These are phyloP conservation scores for Colistium nudipinnis DNA, from an alignment of 2,113 vertebrate genomes.

Conservation along the genomic window DNA sequence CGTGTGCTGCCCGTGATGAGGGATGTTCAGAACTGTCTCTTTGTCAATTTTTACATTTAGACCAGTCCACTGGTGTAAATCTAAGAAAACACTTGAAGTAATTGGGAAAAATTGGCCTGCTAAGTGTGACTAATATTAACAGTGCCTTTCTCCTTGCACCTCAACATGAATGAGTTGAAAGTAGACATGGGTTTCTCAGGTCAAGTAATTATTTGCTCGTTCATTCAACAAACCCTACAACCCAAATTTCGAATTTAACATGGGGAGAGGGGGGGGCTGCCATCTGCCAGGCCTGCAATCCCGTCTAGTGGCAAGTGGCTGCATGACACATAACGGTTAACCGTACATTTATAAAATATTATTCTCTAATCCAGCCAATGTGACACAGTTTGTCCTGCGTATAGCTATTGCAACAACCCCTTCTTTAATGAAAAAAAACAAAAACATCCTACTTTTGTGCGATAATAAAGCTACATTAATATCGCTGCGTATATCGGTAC, in stretches of 20 bases:
- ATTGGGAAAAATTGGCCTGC: background rate
- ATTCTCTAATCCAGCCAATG: too few relatives aligned
- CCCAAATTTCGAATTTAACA: too few relatives aligned
- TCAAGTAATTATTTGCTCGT: background rate
- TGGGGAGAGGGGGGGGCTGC: too few relatives aligned
- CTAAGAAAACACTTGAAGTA: background rate
- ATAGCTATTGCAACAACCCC: constrained; percentile 9
- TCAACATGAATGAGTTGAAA: background rate
- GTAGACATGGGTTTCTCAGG: too few relatives aligned
- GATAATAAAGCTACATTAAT: background rate
- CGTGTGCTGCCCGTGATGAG: constrained; percentile 36
- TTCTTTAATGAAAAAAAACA: background rate
- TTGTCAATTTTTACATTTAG: background rate
- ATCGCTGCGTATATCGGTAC: background rate
- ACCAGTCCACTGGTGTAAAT: background rate
- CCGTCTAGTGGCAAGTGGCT: too few relatives aligned
- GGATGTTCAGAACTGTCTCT: background rate
- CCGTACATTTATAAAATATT: too few relatives aligned
- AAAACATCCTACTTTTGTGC: background rate
- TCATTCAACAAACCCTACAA: background rate
- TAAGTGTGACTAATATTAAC: background rate
- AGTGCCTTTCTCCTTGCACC: background rate
- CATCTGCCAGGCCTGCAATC: too few relatives aligned
- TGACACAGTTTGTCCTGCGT: background rate
- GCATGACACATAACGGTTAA: too few relatives aligned